These are phyloP conservation scores for Gonioctena quinquepunctata DNA, from an alignment of 1,140 invertebrate species.

Conservation along the genomic window DNA sequence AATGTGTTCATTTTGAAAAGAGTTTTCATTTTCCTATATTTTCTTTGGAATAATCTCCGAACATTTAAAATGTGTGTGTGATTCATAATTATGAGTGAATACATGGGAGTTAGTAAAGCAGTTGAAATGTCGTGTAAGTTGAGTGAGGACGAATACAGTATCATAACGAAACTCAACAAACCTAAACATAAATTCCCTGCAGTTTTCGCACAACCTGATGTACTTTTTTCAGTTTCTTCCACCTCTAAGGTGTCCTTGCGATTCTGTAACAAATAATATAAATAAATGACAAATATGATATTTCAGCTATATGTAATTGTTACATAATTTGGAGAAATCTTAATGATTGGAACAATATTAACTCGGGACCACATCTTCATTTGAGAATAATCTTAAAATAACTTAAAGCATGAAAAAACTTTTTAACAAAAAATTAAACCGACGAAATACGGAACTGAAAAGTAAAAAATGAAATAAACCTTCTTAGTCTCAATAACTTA, in stretches of 20 bases:
- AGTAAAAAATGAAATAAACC: no score
- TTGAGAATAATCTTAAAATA: no score
- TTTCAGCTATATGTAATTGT: no score
- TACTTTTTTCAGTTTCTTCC: slow-evolving; percentile 43
- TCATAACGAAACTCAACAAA: slow-evolving; percentile 51
- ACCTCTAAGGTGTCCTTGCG: slow-evolving; percentile 46
- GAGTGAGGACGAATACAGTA: slow-evolving; percentile 43
- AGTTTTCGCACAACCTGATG: slow-evolving; percentile 48
- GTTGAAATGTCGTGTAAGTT: slow-evolving; percentile 36
- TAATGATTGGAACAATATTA: no score
- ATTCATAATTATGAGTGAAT: slow-evolving; percentile 3
- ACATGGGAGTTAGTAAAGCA: slow-evolving; percentile 41
- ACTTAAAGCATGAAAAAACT: no score
- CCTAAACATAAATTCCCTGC: slow-evolving; percentile 53
- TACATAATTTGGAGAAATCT: no score
- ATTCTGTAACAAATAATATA: slow-evolving; percentile 45
- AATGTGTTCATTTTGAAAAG: background rate
- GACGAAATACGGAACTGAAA: no score
- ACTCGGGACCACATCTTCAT: no score
- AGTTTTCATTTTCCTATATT: background rate
- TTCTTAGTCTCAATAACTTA: no score
- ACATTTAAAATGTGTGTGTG: background rate
- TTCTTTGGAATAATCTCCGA: background rate
- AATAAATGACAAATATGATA: no score
- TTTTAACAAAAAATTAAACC: no score